These are phyloP conservation scores for Fukomys damarensis DNA, from an alignment of 2,113 vertebrate species.

Conservation along the genomic window DNA sequence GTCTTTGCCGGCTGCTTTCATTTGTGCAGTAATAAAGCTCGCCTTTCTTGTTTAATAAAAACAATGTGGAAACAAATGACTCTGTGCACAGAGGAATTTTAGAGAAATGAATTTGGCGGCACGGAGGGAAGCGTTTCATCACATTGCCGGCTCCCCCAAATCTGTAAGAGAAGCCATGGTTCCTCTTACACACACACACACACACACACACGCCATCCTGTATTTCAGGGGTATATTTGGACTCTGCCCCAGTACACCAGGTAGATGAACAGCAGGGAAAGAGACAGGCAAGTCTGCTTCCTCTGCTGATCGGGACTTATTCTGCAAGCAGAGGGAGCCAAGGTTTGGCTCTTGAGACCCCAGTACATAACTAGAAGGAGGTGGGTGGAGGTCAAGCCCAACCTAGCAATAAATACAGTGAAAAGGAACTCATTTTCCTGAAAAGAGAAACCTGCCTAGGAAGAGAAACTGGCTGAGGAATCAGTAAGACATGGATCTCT, in stretches of 20 bases:
- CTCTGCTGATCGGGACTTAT: neutral
- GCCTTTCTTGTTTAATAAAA: constrained; percentile 91
- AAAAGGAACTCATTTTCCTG: neutral
- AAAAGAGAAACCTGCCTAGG: neutral
- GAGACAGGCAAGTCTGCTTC: neutral
- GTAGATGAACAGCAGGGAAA: neutral
- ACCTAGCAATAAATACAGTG: constrained; percentile 14
- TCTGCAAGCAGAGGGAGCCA: neutral
- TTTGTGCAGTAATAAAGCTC: constrained; percentile 90
- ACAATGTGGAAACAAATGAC: constrained; percentile 91
- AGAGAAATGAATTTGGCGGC: constrained; percentile 89
- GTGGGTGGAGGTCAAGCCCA: neutral
- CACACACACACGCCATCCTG: neutral
- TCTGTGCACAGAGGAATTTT: constrained; percentile 89
- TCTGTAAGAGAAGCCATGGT: constrained; percentile 76
- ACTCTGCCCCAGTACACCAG: neutral
- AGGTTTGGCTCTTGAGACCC: neutral
- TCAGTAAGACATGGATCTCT: neutral
- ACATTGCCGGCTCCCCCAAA: constrained; percentile 81
- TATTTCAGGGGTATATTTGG: neutral
- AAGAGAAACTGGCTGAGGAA: constrained; percentile 12
- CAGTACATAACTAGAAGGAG: neutral
- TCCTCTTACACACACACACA: neutral
- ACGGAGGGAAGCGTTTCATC: constrained; percentile 87
- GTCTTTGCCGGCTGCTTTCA: constrained; percentile 90